phyloP scores from a whole-genome alignment of 2,797 vertebrate species.

The Falco novaeseelandiae region DNA sequence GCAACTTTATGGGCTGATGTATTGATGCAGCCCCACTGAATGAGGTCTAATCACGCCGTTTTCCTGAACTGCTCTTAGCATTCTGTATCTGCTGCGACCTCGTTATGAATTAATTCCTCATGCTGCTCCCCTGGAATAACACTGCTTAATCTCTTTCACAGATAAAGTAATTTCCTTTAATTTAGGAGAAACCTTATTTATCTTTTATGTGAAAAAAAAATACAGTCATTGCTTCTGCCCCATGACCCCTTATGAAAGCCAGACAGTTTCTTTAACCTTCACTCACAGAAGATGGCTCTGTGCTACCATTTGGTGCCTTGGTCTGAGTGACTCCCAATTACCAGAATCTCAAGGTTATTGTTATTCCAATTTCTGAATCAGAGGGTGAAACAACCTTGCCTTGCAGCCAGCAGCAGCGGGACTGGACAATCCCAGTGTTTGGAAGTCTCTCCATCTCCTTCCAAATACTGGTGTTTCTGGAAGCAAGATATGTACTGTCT shows the following conservation, averaged over 20 bases:
- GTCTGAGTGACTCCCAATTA: not conserved
- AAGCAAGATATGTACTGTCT: not conserved
- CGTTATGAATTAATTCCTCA: not conserved
- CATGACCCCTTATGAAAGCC: not conserved
- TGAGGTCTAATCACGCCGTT: not conserved
- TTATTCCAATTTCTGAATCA: not conserved
- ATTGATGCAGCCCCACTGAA: not conserved
- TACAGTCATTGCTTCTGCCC: not conserved
- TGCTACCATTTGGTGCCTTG: not conserved
- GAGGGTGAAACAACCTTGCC: not conserved
- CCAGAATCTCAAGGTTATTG: not conserved
- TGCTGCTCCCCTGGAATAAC: not conserved
- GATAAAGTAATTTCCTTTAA: not conserved
- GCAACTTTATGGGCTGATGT: not conserved
- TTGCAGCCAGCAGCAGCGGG: not conserved
- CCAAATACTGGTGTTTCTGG: not conserved
- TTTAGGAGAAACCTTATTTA: not conserved
- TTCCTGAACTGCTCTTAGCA: not conserved
- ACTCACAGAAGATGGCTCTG: accelerated
- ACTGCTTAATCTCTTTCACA: not conserved
- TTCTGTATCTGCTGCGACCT: not conserved
- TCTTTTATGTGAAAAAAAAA: not conserved
- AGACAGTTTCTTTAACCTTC: not conserved
- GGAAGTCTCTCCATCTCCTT: not conserved
- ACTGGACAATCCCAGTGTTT: not conserved